Evolutionary conservation across 2,888 invertebrate species (phyloP), one percentile per base, ranked within the genome.

Genomic region (Drosophila ustulata): DNA sequence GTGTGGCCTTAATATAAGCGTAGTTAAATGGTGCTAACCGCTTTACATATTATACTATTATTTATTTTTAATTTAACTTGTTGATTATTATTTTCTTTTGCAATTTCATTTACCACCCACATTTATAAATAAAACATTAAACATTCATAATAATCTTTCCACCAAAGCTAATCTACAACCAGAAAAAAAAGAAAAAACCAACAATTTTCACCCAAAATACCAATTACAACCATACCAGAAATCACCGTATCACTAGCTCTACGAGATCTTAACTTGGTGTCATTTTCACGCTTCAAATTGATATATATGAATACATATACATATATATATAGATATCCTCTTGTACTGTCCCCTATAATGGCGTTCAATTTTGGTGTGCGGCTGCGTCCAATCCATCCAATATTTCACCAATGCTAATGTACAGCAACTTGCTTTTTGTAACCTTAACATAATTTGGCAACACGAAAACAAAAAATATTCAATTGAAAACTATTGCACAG

Each of bases 161-260:
- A 80, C 78, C 77, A 73, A 82, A 82, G 75, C 88, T 88, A 83
- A 88, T 88, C 65, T 78, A 79, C 61, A 74, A 77, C 68, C 82
- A 78, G 80, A 74, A 88, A 32, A 51, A 13, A 39, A n/a, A 56
- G 26, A 13, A 61, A 76, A 70, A 68, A 85, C 80, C 76, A 83
- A 80, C 68, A 80, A 87, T 69, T 65, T 76, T 61, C 73, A 84
- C 81, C 80, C 82, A 78, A 66, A 55, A 58, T 49, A 63, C 66
- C 47, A 57, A 73, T 50, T 39, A 75, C 57, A 57, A 84, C 61
- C 64, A 74, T 65, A 75, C 71, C 81, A 75, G 84, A 71, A 37
- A 72, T 86, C 86, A 86, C 86, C 86, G 86, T 89, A 89, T 86
- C 86, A 86, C 86, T 86, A 86, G 87, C 81, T 86, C 82, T 88